Evolutionary conservation across 2,888 invertebrate species (phyloP), one percentile per base, ranked within the genome.

Genomic region (Fissipunctia ypsillon): DNA sequence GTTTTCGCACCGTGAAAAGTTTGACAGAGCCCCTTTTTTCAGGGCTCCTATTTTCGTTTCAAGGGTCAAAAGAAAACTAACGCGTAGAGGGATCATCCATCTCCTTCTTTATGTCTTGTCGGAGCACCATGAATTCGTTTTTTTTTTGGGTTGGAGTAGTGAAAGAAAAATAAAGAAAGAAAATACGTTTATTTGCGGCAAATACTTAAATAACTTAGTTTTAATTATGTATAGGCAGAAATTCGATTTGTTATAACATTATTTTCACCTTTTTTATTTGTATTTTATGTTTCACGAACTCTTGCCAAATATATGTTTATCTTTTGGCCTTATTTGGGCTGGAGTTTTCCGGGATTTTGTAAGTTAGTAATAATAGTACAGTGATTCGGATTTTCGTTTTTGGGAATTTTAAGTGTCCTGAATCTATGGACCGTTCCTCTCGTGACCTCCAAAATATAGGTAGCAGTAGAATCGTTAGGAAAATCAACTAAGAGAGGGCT

Each of bases 301-400:
- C n/a, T n/a, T n/a, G n/a, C n/a, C n/a, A n/a, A n/a, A n/a, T n/a
- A n/a, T n/a, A n/a, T n/a, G n/a, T n/a, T n/a, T n/a, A n/a, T n/a
- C n/a, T n/a, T n/a, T 50, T n/a, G 28, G 22, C 22, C 28, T 67
- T n/a, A 16, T 50, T 25, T 60, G n/a, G 25, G 60, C 60, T 61
- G 19, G 25, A 25, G 10, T 38, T 38, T 38, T 60, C 28, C 14
- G 22, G 14, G 14, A 63, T 9, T 61, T 61, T 41, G 41, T 6
- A 41, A 6, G 25, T 25, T 19, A 6, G 19, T n/a, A n/a, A n/a
- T n/a, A n/a, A n/a, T n/a, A n/a, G 25, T 22, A 35, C n/a, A n/a
- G 35, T 61, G 25, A 19, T 60, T 12, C 19, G 19, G 10, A 19
- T 19, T 61, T 35, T 35, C 14, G 3, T 66, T 38, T 65, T 60